Evolutionary conservation across 2,888 invertebrate species (phyloP).

Genomic region (Hololepta plana): DNA sequence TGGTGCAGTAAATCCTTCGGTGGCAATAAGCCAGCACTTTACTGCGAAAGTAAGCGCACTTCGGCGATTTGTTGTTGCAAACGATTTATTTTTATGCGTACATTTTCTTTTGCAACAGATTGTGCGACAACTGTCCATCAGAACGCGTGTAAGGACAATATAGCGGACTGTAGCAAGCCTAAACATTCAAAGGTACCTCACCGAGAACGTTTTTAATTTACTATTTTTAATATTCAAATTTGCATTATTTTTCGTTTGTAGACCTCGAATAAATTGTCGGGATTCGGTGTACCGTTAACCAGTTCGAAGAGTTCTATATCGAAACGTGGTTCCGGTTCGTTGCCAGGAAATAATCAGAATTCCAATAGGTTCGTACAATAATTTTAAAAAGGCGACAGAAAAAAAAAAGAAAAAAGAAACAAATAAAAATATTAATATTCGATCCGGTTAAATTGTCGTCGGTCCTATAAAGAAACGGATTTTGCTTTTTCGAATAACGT

Average conservation of each 20-base stretch:
- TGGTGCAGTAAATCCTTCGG: constrained; percentile 60
- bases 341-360: constrained; percentile 20
- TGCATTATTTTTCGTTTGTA: constrained; percentile 12
- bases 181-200: constrained; percentile 40
- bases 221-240: constrained; percentile 3
- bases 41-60: constrained; percentile 76
- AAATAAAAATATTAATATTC: no score
- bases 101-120: constrained; percentile 32
- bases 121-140: constrained; percentile 79
- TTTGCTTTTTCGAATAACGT: no score
- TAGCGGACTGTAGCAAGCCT: constrained; percentile 62
- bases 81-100: no score
- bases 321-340: constrained; percentile 23
- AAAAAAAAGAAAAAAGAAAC: no score
- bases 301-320: constrained; percentile 23
- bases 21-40: constrained; percentile 67
- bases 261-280: constrained; percentile 24
- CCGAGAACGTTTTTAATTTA: neutral
- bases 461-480: no score
- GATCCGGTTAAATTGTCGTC: no score
- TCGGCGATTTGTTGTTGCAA: no score
- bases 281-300: constrained; percentile 22
- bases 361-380: constrained; percentile 25
- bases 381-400: no score
- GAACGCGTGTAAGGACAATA: constrained; percentile 74